These are phyloP conservation scores for Thryonomys swinderianus DNA, from an alignment of 2,113 vertebrate species.

Conservation along the genomic window DNA sequence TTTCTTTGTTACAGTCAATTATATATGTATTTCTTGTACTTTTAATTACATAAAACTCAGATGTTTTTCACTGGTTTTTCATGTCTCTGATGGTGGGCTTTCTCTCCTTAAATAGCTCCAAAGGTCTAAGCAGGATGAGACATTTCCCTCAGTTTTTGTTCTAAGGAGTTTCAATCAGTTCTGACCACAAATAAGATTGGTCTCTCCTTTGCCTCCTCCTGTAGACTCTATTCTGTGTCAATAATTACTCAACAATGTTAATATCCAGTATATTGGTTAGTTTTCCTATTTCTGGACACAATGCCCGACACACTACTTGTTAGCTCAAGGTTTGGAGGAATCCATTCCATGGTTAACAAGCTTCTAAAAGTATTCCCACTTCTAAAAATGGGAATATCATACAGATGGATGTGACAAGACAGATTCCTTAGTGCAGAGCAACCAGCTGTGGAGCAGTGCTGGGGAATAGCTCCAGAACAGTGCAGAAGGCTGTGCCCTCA, in stretches of 20 bases:
- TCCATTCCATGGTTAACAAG: no score
- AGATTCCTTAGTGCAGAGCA: no score
- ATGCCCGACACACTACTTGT: no score
- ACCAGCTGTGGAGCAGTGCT: no score
- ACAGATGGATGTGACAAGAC: no score
- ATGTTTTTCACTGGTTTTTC: neutral
- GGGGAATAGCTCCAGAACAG: no score
- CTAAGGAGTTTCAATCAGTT: neutral
- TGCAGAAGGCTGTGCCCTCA: no score
- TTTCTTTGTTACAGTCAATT: neutral
- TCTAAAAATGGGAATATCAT: no score
- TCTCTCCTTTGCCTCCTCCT: neutral
- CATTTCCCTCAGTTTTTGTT: neutral
- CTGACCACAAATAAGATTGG: neutral
- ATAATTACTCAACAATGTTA: neutral
- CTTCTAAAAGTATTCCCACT: no score
- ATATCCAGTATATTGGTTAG: neutral
- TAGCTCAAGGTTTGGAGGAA: no score
- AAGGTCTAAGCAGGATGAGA: neutral
- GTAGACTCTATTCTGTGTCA: neutral
- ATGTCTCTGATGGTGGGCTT: neutral
- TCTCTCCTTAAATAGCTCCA: neutral
- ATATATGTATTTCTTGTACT: neutral
- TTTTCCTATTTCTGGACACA: no score
- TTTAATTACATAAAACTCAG: neutral